Conservation (phyloP, 2,888 invertebrate species). For the Gasteruption jaculator region DNA sequence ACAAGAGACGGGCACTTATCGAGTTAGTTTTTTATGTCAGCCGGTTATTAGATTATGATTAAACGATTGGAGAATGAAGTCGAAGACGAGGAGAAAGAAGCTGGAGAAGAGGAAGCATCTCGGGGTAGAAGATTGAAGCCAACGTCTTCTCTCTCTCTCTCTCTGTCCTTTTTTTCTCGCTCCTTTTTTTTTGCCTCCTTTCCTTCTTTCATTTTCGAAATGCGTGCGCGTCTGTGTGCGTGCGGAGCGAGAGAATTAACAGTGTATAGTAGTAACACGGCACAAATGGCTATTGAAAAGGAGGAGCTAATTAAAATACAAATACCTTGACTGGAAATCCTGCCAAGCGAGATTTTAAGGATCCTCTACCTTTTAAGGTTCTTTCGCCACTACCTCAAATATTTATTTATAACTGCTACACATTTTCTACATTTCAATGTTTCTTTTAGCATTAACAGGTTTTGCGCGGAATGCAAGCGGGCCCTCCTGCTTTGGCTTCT, state of each 20-base stretch:
- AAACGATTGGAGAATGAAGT: slow-evolving; percentile 40
- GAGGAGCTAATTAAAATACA: slow-evolving; percentile 49
- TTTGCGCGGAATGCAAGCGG: too few relatives aligned
- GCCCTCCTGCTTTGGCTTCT: too few relatives aligned
- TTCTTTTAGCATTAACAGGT: too few relatives aligned
- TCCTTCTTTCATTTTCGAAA: neutral
- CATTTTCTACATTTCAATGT: too few relatives aligned
- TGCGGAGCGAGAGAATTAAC: slow-evolving; percentile 7
- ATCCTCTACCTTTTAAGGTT: too few relatives aligned
- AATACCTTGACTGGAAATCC: slow-evolving; percentile 45
- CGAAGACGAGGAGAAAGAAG: slow-evolving; percentile 20
- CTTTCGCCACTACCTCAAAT: too few relatives aligned
- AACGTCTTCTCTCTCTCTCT: too few relatives aligned
- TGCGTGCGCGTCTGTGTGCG: too few relatives aligned
- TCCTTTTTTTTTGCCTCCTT: slow-evolving; percentile 17
- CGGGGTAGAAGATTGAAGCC: slow-evolving; percentile 4
- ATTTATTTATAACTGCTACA: too few relatives aligned
- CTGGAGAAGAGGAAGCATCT: slow-evolving; percentile 6
- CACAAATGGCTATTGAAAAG: slow-evolving; percentile 42
- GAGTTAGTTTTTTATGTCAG: slow-evolving; percentile 50
- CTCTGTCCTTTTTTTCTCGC: slow-evolving; percentile 17
- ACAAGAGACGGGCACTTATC: slow-evolving; percentile 39
- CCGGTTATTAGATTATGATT: slow-evolving; percentile 52
- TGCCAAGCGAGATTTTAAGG: too few relatives aligned
- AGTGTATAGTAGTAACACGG: slow-evolving; percentile 26